Percentiles rank a stretch among this genome's conserved stretches.
Evolutionary conservation across 2,113 vertebrate species (phyloP).

Genomic region (Rhabdomys dilectus): DNA sequence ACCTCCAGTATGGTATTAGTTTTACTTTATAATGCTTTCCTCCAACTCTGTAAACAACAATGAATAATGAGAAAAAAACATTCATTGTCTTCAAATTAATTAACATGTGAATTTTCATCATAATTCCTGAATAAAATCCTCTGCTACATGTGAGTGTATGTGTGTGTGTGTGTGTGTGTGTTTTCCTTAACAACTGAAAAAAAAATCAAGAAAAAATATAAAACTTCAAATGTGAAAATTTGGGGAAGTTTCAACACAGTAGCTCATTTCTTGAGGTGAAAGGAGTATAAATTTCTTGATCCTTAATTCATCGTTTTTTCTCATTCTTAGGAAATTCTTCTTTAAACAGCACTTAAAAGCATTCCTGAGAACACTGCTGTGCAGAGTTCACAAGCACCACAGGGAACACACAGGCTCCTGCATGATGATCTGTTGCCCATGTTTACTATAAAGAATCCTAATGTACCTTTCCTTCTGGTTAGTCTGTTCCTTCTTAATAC

Average conservation of each 20-base stretch:
- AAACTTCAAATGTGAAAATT: background rate
- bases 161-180: too few relatives aligned
- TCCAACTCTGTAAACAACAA: background rate
- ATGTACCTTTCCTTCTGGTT: background rate
- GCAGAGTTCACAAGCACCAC: background rate
- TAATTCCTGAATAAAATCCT: background rate
- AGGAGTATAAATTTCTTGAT: background rate
- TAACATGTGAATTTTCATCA: background rate
- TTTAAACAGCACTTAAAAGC: background rate
- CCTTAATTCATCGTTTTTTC: background rate
- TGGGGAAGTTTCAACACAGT: background rate
- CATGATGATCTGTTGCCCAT: background rate
- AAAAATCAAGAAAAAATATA: background rate
- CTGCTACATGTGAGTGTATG: fast-evolving
- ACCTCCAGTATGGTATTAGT: background rate
- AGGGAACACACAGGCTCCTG: background rate
- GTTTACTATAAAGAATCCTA: background rate
- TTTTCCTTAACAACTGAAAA: background rate
- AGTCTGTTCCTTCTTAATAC: background rate
- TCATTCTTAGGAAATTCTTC: background rate
- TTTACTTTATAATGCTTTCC: conserved; percentile 32
- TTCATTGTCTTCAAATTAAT: background rate
- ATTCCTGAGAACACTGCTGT: background rate
- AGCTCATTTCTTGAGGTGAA: background rate
- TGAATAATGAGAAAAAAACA: background rate